Percentiles rank a stretch among this genome's conserved stretches.
These are phyloP conservation scores for Eudyptes chrysolophus DNA, from an alignment of 2,113 vertebrate genomes.

Conservation along the genomic window DNA sequence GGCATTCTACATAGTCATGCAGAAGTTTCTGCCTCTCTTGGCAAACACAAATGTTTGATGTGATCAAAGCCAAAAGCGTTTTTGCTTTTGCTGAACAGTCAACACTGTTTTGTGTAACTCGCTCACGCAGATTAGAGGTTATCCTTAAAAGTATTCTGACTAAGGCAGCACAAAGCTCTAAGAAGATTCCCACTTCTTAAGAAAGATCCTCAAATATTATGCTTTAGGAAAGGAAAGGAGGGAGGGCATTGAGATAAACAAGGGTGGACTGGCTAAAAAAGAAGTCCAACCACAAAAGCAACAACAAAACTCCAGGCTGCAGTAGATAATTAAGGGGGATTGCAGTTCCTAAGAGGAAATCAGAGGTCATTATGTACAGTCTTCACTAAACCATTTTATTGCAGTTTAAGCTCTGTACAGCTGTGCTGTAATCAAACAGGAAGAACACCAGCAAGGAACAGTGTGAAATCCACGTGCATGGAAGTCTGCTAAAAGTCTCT, in stretches of 20 bases:
- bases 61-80: not conserved
- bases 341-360: conserved; percentile 53
- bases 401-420: not conserved
- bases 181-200: conserved; percentile 16
- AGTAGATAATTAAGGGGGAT: conserved; percentile 47
- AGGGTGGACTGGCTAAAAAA: conserved; percentile 1
- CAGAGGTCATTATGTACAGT: conserved; percentile 19
- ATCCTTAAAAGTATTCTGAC: not conserved
- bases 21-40: not conserved
- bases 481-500: not conserved
- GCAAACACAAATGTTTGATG: not conserved
- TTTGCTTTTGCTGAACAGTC: not conserved
- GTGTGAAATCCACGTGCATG: not conserved
- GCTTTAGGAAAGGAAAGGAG: not conserved
- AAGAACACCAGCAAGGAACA: not conserved
- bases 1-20: not conserved
- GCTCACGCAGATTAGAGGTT: not conserved
- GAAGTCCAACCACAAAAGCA: not conserved
- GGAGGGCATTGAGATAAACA: not conserved
- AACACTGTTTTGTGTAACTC: not conserved
- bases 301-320: not conserved
- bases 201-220: conserved; percentile 35
- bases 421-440: not conserved
- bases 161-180: not conserved
- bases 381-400: conserved; percentile 48